Base-by-base conservation (phyloP, 2,888 invertebrate species). In the Craniophora ligustri region DNA sequence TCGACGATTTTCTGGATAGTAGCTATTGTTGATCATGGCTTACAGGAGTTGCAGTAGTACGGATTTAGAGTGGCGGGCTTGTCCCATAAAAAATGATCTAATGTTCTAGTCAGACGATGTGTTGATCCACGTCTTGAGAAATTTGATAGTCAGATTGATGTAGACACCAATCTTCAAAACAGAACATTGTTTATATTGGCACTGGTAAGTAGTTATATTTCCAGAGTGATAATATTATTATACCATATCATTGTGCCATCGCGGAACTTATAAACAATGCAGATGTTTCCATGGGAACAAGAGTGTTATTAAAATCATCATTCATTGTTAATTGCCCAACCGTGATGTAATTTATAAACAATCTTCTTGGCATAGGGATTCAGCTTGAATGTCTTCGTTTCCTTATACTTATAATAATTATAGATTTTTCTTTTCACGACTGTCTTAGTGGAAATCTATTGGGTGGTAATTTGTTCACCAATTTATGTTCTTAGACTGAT, bases 251-350 rank as follows among this genome's bases (percentile, higher is more conserved):
- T 36, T 45, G 45, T 31, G 15, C 13, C 10, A 13, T 18, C 14
- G 26, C 26, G 19, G 28, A 19, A 28, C 11, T 11, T 16, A 14
- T n/a, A 2, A 18, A 32, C 16, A 32, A 14, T 18, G 13, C 13
- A 3, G 26, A 19, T 7, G 32, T 40, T 40, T 32, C 32, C 32
- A 48, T 34, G 40, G 48, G 16, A 40, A 40, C 23, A n/a, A 8
- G 7, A 31, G 26, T 34, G 10, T 14, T 18, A 23, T 18, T 26
- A 18, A 19, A n/a, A 10, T 1, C 26, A 26, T 14, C 8, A 44
- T 45, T 45, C 5, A 45, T 41, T 19, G 10, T 41, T 30, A 26
- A 14, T 31, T 26, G 10, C n/a, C 8, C 14, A 11, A 45, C 11
- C 34, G 13, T 45, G 11, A 45, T 16, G 8, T 34, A 23, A 31